Evolutionary conservation across 2,888 invertebrate genomes (phyloP), one percentile per base, ranked within the genome.

Genomic region (Unio delphinus): DNA sequence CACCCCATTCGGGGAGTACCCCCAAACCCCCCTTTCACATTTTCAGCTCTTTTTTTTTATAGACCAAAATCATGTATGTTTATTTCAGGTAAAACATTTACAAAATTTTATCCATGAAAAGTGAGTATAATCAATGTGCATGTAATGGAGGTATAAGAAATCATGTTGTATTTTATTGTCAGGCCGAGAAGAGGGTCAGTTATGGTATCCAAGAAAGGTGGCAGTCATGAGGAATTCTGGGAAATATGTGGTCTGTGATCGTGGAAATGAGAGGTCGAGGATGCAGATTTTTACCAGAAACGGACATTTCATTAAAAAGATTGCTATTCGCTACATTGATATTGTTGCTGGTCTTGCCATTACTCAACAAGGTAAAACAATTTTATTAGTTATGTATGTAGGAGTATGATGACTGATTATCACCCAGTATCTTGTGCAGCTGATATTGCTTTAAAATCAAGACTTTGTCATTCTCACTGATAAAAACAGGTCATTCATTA

Each of bases 231-330:
- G 88, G 67, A 80, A 80, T 23, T 80, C 86, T 54, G 89, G 89
- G 58, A 87, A 88, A 67, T 91, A 88, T 90, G 97, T 98, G n/a
- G 96, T 98, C 4, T 98, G 98, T 90, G 98, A 98, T 91, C 94
- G 98, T 78, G 98, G 98, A 64, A 97, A 96, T 86, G 98, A 98
- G 89, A 93, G 98, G 68, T 97, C 97, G 1, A 94, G 98, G 71
- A 97, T 98, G 97, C 98, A 98, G 91, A 96, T 98, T 82, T 98
- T 98, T 89, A 97, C 96, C 60, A 96, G 96, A 88, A 96, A 95
- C 88, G 98, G 98, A 54, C 96, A 97, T 88, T 98, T 98, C 90
- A 92, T 98, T 86, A 96, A 96, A 91, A 98, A 98, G 91, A 98
- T 98, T 78, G 96, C 96, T 73, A 91, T 91, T 64, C 87, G 90